Percentiles rank a stretch among this genome's conserved stretches.
Evolutionary conservation across 1,140 invertebrate species (phyloP).

Genomic region (Sarcophaga peregrina): DNA sequence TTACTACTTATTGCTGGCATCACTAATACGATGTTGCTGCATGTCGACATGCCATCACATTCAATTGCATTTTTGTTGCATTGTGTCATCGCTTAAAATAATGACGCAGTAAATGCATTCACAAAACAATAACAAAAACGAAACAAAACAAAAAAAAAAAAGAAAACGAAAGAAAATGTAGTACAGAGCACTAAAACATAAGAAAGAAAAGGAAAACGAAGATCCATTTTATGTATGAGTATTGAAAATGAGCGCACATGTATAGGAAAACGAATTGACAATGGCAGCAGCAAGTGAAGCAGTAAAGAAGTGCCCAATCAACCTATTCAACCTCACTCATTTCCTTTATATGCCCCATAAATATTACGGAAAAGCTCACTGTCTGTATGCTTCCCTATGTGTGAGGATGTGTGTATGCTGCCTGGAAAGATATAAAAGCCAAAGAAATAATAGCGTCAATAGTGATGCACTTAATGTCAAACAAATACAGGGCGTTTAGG

Average conservation of each 20-base stretch:
- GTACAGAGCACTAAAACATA: no score
- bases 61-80: constrained; percentile 21
- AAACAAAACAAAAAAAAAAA: background rate
- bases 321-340: constrained; percentile 24
- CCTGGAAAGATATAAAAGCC: background rate
- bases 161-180: no score
- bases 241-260: no score
- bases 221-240: no score
- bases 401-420: background rate
- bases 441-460: background rate
- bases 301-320: constrained; percentile 18
- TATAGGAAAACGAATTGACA: background rate
- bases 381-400: background rate
- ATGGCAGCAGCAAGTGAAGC: constrained; percentile 8
- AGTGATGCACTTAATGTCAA: background rate
- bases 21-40: background rate
- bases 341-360: constrained; percentile 17
- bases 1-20: no score
- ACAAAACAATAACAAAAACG: background rate
- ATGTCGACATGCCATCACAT: constrained; percentile 4
- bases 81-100: constrained; percentile 22
- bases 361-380: background rate
- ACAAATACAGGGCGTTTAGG: background rate
- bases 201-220: no score
- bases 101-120: background rate